Evolutionary conservation across 2,888 invertebrate genomes (phyloP), one percentile per base, ranked within the genome.

Genomic region (Parthenolecanium corni): DNA sequence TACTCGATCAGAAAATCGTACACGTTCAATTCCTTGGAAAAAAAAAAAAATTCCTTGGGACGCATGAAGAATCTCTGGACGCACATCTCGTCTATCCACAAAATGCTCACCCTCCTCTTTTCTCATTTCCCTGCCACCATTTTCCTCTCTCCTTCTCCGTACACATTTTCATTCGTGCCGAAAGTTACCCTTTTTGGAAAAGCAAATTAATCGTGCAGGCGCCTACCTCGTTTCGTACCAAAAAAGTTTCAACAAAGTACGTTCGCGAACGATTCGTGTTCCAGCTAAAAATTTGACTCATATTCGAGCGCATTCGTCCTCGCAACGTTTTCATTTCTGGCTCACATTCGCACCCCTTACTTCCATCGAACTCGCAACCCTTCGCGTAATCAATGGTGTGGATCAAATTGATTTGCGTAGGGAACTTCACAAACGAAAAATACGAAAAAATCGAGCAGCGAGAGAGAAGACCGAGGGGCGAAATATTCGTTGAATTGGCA

Each of bases 21-120:
- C n/a, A n/a, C n/a, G n/a, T n/a, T n/a, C n/a, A n/a, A n/a, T n/a
- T n/a, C n/a, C n/a, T n/a, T n/a, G n/a, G n/a, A 31, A 31, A 9
- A 9, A 31, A 9, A 31, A 31, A 31, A 9, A 54, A 54, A 42
- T 23, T n/a, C 20, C n/a, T 54, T 23, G 38, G 20, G 40, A 40
- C 52, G 40, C 20, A 40, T 36, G 52, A 38, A 52, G 52, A 52
- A 52, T 52, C 57, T 38, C 57, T 57, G 57, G 46, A 42, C 57
- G 46, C 58, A 46, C 23, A 47, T 49, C 51, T 36, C 20, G 42
- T 52, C 51, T 62, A 42, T 42, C 49, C 62, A 40, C 49, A 38
- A 25, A n/a, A 44, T 24, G 11, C 20, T 38, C 12, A 16, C 20
- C 9, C 12, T 6, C 2, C 36, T 20, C 57, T 14, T 9, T 38